Base-by-base conservation (phyloP, 2,113 vertebrate species). In the Stigmatopora argus region DNA sequence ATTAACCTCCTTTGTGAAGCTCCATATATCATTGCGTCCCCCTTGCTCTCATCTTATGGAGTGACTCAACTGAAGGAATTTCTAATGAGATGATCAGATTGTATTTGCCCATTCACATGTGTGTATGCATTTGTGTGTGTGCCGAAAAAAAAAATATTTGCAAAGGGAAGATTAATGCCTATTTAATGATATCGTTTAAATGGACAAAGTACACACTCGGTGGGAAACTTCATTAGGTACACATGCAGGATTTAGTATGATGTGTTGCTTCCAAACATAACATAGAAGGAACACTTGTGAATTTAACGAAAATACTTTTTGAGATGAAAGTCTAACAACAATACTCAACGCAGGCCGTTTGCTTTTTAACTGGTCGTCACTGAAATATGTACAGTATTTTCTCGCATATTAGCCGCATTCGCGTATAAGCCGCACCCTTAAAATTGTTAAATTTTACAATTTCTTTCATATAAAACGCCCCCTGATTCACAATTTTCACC, bases 11-110 rank as follows among this genome's bases (percentile, higher is more conserved):
- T 31, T 64, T 52, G 62, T 74, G 66, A 19, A 5, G 4, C 48
- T 53, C 44, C 67, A 66, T 72, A 68, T 74, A 77, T 60, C 62
- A 67, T 78, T 13, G 23, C 5, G 13, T 31, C 52, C 52, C 67
- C 34, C 64, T 35, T 6, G 15, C 66, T 23, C 45, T 44, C 41
- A 70, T 70, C 62, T 67, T 68, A 59, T 73, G 78, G 66, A 77
- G 72, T 52, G 73, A 73, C 67, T 73, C 73, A 60, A 64, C 64
- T 63, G 48, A 76, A 72, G 72, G 63, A 79, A 84, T 62, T 70
- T 83, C 65, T 74, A 71, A 77, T 84, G 72, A 83, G 78, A 74
- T 70, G 58, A 84, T 78, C 73, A 46, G 53, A 64, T 70, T 71
- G 53, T 61, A 64, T 74, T 9, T 53, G 68, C n/a, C n/a, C n/a